Evolutionary conservation across 2,888 invertebrate genomes (phyloP).

Genomic region (Cantharis lateralis): DNA sequence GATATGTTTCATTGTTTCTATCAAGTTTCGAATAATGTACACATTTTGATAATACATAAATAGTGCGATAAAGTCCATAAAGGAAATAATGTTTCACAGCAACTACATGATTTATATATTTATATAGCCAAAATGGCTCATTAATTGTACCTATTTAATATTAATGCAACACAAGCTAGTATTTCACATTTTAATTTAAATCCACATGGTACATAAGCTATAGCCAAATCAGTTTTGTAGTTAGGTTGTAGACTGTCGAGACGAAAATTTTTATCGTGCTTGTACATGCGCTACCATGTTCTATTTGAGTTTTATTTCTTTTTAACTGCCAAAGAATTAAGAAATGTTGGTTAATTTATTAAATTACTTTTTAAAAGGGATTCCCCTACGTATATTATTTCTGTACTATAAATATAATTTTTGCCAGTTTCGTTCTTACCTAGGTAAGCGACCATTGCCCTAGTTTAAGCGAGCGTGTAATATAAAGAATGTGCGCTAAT

Average conservation of each 20-base stretch:
- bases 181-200: neutral
- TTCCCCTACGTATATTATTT: no score
- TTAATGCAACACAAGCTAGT: neutral
- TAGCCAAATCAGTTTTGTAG: neutral
- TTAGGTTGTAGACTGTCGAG: neutral
- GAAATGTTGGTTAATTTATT: no score
- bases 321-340: no score
- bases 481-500: neutral
- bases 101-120: neutral
- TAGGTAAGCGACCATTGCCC: neutral
- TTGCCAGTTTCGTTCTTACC: neutral
- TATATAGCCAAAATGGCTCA: neutral
- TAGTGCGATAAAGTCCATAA: neutral
- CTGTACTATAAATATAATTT: neutral
- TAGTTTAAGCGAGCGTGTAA: neutral
- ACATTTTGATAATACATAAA: neutral
- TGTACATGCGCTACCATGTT: no score
- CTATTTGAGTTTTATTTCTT: no score
- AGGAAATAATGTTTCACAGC: neutral
- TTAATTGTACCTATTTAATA: neutral
- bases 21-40: neutral
- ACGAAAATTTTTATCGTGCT: no score
- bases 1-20: neutral
- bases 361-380: no score
- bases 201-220: neutral